Percentiles rank a stretch among this genome's conserved stretches.
phyloP scores from a whole-genome alignment of 1,140 invertebrate genomes.

The Apocrypta bakeri region DNA sequence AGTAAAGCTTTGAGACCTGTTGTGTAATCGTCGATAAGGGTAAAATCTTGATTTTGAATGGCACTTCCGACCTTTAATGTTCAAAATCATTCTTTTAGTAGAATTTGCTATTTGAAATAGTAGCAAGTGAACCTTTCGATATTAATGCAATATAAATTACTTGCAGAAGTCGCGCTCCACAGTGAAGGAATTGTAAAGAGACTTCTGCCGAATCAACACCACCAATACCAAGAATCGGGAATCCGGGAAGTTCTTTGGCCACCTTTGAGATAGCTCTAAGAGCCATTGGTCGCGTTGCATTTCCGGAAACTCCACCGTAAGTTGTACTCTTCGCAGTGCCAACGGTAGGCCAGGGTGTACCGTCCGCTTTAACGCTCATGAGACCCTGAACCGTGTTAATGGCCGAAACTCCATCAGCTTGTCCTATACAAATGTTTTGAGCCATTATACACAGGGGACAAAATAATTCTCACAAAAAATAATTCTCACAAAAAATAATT shows the following conservation, averaged over 20 bases:
- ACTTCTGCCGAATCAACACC: slow-evolving; percentile 97
- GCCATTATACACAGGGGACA: too few species aligned
- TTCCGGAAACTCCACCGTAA: slow-evolving; percentile 97
- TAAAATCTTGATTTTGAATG: slow-evolving; percentile 99
- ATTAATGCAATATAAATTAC: slow-evolving; percentile 69
- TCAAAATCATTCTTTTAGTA: too few species aligned
- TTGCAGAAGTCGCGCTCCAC: slow-evolving; percentile 93
- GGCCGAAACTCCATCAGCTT: slow-evolving; percentile 95
- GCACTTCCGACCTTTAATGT: slow-evolving; percentile 91
- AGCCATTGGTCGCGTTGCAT: slow-evolving; percentile 95
- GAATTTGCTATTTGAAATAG: too few species aligned
- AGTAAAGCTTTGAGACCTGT: slow-evolving; percentile 92
- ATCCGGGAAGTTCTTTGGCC: slow-evolving; percentile 86
- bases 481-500: background rate
- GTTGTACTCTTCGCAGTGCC: slow-evolving; percentile 89
- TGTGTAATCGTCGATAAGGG: slow-evolving; percentile 94
- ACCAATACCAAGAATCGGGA: slow-evolving; percentile 95
- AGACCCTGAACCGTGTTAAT: slow-evolving; percentile 97
- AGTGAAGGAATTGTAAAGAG: slow-evolving; percentile 93
- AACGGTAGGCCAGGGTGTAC: slow-evolving; percentile 92
- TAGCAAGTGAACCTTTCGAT: too few species aligned
- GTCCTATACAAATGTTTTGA: too few species aligned
- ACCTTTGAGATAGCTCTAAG: slow-evolving; percentile 92
- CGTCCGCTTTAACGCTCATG: slow-evolving; percentile 90
- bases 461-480: too few species aligned